Evolutionary conservation across 2,113 vertebrate species (phyloP).

Genomic region (Taxidea taxus): DNA sequence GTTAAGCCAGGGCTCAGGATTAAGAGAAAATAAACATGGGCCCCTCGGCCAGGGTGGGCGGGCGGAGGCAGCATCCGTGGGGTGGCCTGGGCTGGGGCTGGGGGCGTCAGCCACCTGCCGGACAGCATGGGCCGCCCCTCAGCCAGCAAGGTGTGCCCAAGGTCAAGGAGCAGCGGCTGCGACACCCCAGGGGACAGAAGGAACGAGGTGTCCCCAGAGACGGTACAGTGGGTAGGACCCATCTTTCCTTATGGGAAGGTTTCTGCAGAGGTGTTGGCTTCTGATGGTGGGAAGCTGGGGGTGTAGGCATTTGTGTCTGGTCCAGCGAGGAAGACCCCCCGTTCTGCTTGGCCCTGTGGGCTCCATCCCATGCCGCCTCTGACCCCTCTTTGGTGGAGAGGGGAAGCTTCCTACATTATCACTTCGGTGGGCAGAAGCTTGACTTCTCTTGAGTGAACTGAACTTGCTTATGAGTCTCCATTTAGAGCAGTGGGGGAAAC

Average conservation of each 20-base stretch:
- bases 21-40: neutral
- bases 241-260: fast-evolving
- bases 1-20: neutral
- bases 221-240: fast-evolving
- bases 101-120: neutral
- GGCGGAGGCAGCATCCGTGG: neutral
- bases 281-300: fast-evolving
- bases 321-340: fast-evolving
- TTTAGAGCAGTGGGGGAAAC: conserved; percentile 16
- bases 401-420: neutral
- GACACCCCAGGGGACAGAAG: too few species aligned
- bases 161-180: neutral
- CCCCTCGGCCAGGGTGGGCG: neutral
- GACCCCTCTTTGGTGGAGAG: neutral
- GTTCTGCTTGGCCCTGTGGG: fast-evolving
- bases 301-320: fast-evolving
- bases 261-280: neutral
- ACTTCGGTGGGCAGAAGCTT: neutral
- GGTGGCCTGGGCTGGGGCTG: fast-evolving
- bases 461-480: neutral
- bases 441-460: neutral
- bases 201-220: neutral
- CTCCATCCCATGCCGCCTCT: fast-evolving
- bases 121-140: fast-evolving
- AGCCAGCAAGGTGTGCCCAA: neutral